Percentiles rank a stretch among this genome's conserved stretches.
These are phyloP conservation scores for Danio jaintianensis DNA, from an alignment of 2,797 vertebrate species.

Conservation along the genomic window DNA sequence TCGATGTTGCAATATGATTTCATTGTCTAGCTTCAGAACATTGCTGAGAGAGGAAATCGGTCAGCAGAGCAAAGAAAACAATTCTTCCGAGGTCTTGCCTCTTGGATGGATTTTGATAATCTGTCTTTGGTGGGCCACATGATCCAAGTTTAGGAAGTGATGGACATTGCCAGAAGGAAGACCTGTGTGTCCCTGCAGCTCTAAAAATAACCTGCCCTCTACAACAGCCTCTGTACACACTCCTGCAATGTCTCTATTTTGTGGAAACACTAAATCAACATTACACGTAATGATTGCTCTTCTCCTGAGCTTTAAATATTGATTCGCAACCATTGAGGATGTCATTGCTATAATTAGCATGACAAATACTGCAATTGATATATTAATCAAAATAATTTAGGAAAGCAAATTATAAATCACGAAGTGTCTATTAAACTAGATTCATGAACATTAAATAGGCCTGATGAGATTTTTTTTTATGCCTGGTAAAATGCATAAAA, in stretches of 20 bases:
- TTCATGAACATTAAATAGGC: no score
- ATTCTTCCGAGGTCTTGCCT: background rate
- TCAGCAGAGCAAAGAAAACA: slow-evolving; percentile 54
- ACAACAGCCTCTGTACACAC: slow-evolving; percentile 26
- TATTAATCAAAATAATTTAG: no score
- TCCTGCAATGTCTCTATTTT: slow-evolving; percentile 28
- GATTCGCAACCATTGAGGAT: background rate
- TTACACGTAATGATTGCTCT: slow-evolving; percentile 23
- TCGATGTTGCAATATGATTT: background rate
- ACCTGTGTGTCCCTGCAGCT: slow-evolving; percentile 35
- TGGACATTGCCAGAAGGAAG: slow-evolving; percentile 33
- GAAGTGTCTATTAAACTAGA: no score
- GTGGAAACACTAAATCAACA: slow-evolving; percentile 44
- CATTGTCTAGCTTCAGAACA: background rate
- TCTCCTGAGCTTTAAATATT: slow-evolving; percentile 36
- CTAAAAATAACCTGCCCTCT: slow-evolving; percentile 45
- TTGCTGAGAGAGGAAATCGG: slow-evolving; percentile 56
- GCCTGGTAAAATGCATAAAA: no score
- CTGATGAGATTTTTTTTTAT: no score
- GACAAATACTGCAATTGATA: background rate
- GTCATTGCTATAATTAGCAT: slow-evolving; percentile 13
- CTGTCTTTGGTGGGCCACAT: background rate
- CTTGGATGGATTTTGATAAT: slow-evolving; percentile 22
- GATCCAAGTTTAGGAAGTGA: slow-evolving; percentile 49
- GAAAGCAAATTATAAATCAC: no score